Evolutionary conservation across 1,140 invertebrate genomes (phyloP).

Genomic region (Drosophila santomea): DNA sequence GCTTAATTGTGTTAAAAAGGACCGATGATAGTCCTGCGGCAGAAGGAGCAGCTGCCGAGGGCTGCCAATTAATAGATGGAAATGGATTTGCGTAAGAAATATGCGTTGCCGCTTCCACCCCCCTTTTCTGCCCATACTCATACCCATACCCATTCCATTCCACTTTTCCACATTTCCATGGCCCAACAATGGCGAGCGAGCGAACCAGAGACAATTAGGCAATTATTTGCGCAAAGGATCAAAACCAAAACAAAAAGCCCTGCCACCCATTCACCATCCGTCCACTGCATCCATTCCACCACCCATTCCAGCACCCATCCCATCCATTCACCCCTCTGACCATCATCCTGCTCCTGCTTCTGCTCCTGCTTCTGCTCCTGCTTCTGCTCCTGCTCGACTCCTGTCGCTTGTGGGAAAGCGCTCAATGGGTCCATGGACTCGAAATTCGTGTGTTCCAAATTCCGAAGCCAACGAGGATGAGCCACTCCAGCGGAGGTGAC

Average conservation of each 20-base stretch:
- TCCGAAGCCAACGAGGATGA: constrained; percentile 19
- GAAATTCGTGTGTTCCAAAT: constrained; percentile 44
- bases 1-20: constrained; percentile 74
- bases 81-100: constrained; percentile 81
- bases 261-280: constrained; percentile 28
- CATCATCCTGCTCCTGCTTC: too few relatives aligned
- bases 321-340: constrained; percentile 4
- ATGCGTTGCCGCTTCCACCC: constrained; percentile 73
- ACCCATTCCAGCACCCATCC: not conserved
- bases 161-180: not conserved
- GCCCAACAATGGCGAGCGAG: constrained; percentile 31
- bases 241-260: constrained; percentile 80
- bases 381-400: too few relatives aligned
- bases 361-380: too few relatives aligned
- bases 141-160: not conserved
- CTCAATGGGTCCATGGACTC: constrained; percentile 28
- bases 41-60: constrained; percentile 51
- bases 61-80: constrained; percentile 79
- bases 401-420: constrained; percentile 39
- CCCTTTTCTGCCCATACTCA: constrained; percentile 26
- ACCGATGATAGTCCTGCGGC: constrained; percentile 32
- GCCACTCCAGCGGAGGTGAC: constrained; percentile 5
- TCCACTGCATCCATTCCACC: not conserved
- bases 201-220: constrained; percentile 81
- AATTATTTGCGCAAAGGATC: constrained; percentile 84